Percentiles rank a stretch among this genome's conserved stretches.
Evolutionary conservation across 1,140 invertebrate species (phyloP).

Genomic region (Lepidurus arcticus): DNA sequence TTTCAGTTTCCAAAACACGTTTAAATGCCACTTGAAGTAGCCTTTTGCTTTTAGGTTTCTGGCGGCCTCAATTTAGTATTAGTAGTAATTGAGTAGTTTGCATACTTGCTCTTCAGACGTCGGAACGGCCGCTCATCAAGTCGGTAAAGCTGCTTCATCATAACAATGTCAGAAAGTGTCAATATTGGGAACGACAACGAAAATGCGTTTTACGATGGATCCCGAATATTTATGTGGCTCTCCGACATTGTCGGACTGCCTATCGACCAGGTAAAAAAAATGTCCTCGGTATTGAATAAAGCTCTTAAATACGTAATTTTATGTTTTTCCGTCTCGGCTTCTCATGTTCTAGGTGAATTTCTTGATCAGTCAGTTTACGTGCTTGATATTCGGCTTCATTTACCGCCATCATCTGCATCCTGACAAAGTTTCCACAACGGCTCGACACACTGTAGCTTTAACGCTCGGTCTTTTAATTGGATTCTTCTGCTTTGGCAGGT

Average conservation of each 20-base stretch:
- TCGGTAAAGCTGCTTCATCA: neutral
- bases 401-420: slow-evolving; percentile 66
- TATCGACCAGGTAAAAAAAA: slow-evolving; percentile 55
- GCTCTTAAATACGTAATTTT: slow-evolving; percentile 37
- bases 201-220: slow-evolving; percentile 51
- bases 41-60: too few relatives aligned
- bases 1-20: too few relatives aligned
- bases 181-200: slow-evolving; percentile 30
- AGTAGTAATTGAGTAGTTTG: too few relatives aligned
- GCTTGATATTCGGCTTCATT: slow-evolving; percentile 63
- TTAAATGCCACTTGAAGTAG: too few relatives aligned
- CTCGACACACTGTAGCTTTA: slow-evolving; percentile 67
- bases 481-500: slow-evolving; percentile 83
- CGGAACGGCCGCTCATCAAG: too few relatives aligned
- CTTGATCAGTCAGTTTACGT: slow-evolving; percentile 69
- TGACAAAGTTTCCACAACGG: slow-evolving; percentile 54
- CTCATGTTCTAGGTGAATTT: slow-evolving; percentile 63
- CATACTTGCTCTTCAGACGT: too few relatives aligned
- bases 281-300: neutral
- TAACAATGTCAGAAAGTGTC: slow-evolving; percentile 8
- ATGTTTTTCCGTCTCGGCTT: slow-evolving; percentile 44
- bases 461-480: slow-evolving; percentile 67
- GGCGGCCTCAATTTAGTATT: too few relatives aligned
- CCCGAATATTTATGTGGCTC: slow-evolving; percentile 53
- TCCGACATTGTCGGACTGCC: slow-evolving; percentile 53